Conservation (phyloP, 1,140 invertebrate species). For the Drepana arcuata region DNA sequence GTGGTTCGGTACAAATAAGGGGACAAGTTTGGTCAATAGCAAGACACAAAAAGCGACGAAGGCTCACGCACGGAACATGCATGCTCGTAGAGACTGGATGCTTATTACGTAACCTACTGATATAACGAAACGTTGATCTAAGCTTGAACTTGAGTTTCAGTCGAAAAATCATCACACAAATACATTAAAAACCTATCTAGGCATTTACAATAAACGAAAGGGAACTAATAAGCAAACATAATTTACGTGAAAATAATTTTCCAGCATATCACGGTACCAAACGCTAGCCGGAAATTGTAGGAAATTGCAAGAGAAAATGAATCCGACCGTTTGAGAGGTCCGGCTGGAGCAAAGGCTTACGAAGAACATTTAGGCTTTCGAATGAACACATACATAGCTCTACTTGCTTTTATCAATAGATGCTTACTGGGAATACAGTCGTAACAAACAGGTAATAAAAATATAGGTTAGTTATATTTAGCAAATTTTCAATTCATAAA, state of each 20-base stretch:
- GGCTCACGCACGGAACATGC: conserved; percentile 21
- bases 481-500: too few species aligned
- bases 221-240: too few species aligned
- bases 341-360: conserved; percentile 33
- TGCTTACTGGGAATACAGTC: too few species aligned
- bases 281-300: conserved; percentile 67
- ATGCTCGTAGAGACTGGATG: conserved; percentile 31
- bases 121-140: conserved; percentile 46
- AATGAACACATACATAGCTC: too few species aligned
- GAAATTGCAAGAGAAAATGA: conserved; percentile 71
- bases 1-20: too few species aligned
- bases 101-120: conserved; percentile 25
- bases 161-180: too few species aligned
- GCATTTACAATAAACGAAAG: too few species aligned
- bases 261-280: conserved; percentile 51
- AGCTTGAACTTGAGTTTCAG: conserved; percentile 48
- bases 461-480: too few species aligned
- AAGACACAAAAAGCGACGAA: conserved; percentile 9
- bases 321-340: conserved; percentile 58
- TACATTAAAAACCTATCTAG: too few species aligned
- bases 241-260: conserved; percentile 61
- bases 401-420: too few species aligned
- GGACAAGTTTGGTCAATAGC: conserved; percentile 16
- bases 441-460: too few species aligned
- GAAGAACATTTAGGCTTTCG: conserved; percentile 25